Conservation (phyloP, 2,888 invertebrate species). For the Pheosia tremula region DNA sequence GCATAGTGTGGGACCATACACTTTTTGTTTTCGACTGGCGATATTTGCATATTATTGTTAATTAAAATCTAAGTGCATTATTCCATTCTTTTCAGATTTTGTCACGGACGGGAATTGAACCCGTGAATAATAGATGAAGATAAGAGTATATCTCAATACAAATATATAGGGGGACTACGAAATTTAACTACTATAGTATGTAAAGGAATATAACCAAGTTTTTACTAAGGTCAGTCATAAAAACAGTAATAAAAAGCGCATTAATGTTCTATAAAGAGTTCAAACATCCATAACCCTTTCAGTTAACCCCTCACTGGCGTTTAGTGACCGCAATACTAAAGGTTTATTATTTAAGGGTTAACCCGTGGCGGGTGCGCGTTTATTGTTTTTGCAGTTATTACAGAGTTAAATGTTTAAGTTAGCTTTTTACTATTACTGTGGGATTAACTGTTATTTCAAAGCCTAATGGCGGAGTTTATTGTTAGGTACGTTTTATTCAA, state of each 20-base stretch:
- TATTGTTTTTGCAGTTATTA: constrained; percentile 30
- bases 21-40: too few relatives aligned
- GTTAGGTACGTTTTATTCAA: too few relatives aligned
- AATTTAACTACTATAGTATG: not conserved
- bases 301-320: constrained; percentile 32
- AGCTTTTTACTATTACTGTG: constrained; percentile 29
- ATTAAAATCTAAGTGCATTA: too few relatives aligned
- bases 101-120: too few relatives aligned
- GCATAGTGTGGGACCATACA: too few relatives aligned
- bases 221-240: constrained; percentile 17
- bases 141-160: too few relatives aligned
- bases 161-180: too few relatives aligned
- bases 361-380: constrained; percentile 24
- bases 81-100: too few relatives aligned
- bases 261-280: constrained; percentile 25
- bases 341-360: constrained; percentile 48
- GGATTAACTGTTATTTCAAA: constrained; percentile 3
- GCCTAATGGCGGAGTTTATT: too few relatives aligned
- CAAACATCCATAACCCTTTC: constrained; percentile 35
- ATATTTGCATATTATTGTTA: too few relatives aligned
- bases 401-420: constrained; percentile 22
- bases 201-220: constrained; percentile 5
- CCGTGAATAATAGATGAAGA: too few relatives aligned
- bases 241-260: constrained; percentile 1
- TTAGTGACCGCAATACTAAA: constrained; percentile 40